A percentile compares a stretch with the other conserved stretches of the same genome.
Conservation (phyloP, 2,113 vertebrate species). For the Sceloporus undulatus region DNA sequence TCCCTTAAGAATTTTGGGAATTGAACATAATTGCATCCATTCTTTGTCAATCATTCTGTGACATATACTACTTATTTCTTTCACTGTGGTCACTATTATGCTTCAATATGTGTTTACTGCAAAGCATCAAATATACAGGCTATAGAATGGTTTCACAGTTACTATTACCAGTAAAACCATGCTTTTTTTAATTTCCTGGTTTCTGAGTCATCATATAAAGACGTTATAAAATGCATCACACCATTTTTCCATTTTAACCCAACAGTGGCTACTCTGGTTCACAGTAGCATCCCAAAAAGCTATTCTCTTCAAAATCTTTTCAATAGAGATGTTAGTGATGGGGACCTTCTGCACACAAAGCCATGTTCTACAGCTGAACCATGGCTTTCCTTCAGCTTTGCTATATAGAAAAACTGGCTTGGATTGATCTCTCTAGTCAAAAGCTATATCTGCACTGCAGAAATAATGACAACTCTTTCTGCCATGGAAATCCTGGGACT, state of each 20-base stretch:
- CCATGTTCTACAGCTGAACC: background rate
- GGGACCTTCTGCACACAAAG: background rate
- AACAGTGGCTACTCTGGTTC: background rate
- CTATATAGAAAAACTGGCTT: slow-evolving; percentile 25
- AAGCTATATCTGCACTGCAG: too few relatives aligned
- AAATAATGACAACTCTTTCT: too few relatives aligned
- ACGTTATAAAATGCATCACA: background rate
- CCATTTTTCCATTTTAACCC: background rate
- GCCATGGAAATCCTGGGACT: too few relatives aligned
- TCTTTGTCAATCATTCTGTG: slow-evolving; percentile 10
- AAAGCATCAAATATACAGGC: slow-evolving; percentile 24
- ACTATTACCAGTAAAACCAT: slow-evolving; percentile 1
- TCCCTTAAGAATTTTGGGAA: background rate
- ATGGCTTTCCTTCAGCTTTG: slow-evolving; percentile 3
- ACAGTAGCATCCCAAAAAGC: background rate
- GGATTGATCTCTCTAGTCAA: background rate
- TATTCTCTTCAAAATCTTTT: background rate
- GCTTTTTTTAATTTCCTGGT: slow-evolving; percentile 16
- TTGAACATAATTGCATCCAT: background rate
- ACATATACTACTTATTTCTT: slow-evolving; percentile 7
- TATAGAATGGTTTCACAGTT: slow-evolving; percentile 17
- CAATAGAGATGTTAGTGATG: background rate
- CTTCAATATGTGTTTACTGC: slow-evolving; percentile 34
- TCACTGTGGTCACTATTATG: slow-evolving; percentile 16
- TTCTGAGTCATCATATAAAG: background rate